Percentiles rank a stretch among this genome's conserved stretches.
These are phyloP conservation scores for Ciconia maguari DNA, from an alignment of 2,113 vertebrate species.

Conservation along the genomic window DNA sequence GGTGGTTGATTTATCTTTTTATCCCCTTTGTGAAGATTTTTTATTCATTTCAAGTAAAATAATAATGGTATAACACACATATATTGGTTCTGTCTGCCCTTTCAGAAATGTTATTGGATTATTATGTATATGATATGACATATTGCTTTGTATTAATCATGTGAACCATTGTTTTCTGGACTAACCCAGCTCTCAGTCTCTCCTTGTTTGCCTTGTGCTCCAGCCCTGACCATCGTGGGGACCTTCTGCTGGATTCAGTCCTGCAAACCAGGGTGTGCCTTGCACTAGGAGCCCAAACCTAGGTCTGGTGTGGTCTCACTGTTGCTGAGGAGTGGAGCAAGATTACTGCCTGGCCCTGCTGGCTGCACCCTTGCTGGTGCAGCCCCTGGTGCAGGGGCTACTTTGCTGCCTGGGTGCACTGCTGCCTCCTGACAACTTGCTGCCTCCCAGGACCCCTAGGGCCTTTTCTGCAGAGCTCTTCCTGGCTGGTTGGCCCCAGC, in stretches of 20 bases:
- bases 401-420: background rate
- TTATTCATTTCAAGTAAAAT: background rate
- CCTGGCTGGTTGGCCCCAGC: background rate
- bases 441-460: background rate
- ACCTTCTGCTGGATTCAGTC: background rate
- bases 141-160: background rate
- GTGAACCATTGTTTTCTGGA: background rate
- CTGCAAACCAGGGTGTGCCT: background rate
- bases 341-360: fast-evolving
- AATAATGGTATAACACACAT: background rate
- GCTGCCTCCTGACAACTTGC: background rate
- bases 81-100: background rate
- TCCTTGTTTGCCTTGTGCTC: background rate
- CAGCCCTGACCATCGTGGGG: background rate
- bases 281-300: background rate
- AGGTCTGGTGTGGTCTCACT: background rate
- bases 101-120: background rate
- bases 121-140: background rate
- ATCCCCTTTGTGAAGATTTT: background rate
- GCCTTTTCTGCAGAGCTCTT: background rate
- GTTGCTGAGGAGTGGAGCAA: background rate
- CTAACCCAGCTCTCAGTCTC: background rate
- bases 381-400: background rate
- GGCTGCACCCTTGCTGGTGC: too few relatives aligned
- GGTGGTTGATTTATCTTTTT: background rate